Percentiles rank a stretch among this genome's conserved stretches.
Evolutionary conservation across 2,113 vertebrate species (phyloP).

Genomic region (Haemorhous mexicanus): DNA sequence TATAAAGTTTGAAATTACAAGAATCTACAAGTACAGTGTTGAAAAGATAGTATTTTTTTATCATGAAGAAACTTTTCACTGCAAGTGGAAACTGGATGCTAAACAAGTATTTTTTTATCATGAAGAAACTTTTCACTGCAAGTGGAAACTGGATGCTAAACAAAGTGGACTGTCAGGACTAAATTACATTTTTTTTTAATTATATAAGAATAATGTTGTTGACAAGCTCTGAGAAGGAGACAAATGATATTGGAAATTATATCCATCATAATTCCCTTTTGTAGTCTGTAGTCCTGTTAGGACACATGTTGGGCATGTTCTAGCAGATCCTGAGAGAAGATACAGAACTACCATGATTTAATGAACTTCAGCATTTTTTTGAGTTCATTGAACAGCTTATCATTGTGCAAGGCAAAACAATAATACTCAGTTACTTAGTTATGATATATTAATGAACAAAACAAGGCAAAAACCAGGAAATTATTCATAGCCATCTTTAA

Average conservation of each 20-base stretch:
- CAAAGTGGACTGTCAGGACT: not conserved
- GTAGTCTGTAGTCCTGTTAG: not conserved
- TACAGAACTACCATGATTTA: not conserved
- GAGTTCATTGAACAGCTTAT: not conserved
- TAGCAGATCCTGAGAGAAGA: not conserved
- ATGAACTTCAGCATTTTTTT: not conserved
- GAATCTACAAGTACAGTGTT: not conserved
- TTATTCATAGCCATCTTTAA: not conserved
- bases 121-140: not conserved
- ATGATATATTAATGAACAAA: not conserved
- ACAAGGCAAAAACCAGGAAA: not conserved
- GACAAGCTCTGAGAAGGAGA: not conserved
- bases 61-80: not conserved
- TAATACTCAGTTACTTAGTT: not conserved
- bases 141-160: not conserved
- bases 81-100: not conserved
- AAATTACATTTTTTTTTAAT: not conserved
- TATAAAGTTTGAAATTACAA: not conserved
- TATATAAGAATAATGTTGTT: not conserved
- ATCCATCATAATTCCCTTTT: not conserved
- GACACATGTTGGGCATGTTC: not conserved
- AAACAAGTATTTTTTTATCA: too few relatives aligned
- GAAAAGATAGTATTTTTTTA: not conserved
- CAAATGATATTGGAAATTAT: not conserved
- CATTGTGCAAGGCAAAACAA: not conserved